phyloP scores from a whole-genome alignment of 2,113 vertebrate genomes.

The Perca fluviatilis region DNA sequence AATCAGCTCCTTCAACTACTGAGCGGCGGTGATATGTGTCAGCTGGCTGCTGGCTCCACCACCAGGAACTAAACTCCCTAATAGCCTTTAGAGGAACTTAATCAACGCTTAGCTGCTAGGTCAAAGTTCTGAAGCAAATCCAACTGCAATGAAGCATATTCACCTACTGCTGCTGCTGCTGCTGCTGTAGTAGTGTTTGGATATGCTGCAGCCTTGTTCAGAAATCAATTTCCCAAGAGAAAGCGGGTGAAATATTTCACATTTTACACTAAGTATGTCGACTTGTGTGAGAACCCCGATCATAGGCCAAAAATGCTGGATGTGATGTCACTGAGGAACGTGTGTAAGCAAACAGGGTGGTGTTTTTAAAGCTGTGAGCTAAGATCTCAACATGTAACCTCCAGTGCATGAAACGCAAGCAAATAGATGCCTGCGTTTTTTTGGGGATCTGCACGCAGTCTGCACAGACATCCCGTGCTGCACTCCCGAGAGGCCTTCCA shows the following conservation, averaged over 20 bases:
- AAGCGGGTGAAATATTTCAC: slow-evolving; percentile 73
- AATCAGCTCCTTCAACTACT: slow-evolving; percentile 60
- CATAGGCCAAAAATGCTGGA: slow-evolving; percentile 72
- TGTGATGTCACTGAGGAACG: slow-evolving; percentile 74
- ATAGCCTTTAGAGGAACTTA: slow-evolving; percentile 78
- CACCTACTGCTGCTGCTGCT: slow-evolving; percentile 24
- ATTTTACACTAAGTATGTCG: slow-evolving; percentile 73
- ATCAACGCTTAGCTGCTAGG: slow-evolving; percentile 77
- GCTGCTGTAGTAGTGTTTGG: slow-evolving; percentile 42
- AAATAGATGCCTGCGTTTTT: slow-evolving; percentile 52
- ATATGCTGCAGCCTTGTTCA: slow-evolving; percentile 41
- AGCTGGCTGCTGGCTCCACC: slow-evolving; percentile 73
- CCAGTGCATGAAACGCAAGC: slow-evolving; percentile 69
- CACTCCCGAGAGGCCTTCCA: slow-evolving; percentile 61
- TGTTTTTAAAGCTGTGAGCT: slow-evolving; percentile 77
- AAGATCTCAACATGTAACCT: slow-evolving; percentile 69
- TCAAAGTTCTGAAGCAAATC: slow-evolving; percentile 81
- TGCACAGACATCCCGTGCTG: slow-evolving; percentile 64
- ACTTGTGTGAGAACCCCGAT: slow-evolving; percentile 70
- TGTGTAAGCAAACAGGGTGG: slow-evolving; percentile 75
- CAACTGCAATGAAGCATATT: slow-evolving; percentile 55
- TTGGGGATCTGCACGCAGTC: slow-evolving; percentile 24
- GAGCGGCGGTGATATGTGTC: slow-evolving; percentile 70
- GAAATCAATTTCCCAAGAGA: slow-evolving; percentile 69
- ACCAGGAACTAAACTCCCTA: slow-evolving; percentile 74